Evolutionary conservation across 2,888 invertebrate genomes (phyloP).

Genomic region (Branchellion lobata): DNA sequence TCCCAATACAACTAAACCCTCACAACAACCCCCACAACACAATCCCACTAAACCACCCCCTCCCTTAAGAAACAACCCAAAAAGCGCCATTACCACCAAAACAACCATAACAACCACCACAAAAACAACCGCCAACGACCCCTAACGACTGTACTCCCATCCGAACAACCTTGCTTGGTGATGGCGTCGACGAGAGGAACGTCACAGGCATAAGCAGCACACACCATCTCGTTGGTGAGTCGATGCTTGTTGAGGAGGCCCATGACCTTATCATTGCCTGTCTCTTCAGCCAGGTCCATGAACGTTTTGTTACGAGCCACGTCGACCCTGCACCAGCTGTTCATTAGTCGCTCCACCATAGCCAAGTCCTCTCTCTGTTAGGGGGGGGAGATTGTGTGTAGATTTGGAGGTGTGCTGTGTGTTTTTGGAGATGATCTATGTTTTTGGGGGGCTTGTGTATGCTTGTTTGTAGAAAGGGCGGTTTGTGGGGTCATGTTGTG

Average conservation of each 20-base stretch:
- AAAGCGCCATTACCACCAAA: too few species aligned
- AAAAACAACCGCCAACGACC: too few species aligned
- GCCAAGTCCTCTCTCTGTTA: constrained; percentile 52
- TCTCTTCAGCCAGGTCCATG: constrained; percentile 53
- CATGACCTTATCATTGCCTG: constrained; percentile 52
- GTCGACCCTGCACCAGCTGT: constrained; percentile 53
- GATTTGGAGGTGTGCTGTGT: neutral
- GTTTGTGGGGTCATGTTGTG: neutral
- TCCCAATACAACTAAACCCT: too few species aligned
- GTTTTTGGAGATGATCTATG: neutral
- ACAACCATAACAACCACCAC: too few species aligned
- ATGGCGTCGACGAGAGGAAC: constrained; percentile 49
- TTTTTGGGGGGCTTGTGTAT: neutral
- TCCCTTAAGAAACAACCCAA: too few species aligned
- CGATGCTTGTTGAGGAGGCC: constrained; percentile 50
- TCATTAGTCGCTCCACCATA: constrained; percentile 51
- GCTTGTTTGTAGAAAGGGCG: neutral
- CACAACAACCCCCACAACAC: too few species aligned
- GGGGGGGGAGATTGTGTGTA: constrained; percentile 9
- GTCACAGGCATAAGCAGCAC: constrained; percentile 53
- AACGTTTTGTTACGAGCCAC: constrained; percentile 51
- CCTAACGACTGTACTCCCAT: too few species aligned
- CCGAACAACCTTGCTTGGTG: constrained; percentile 51
- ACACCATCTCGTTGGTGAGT: constrained; percentile 53
- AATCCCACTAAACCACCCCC: too few species aligned